Base-by-base conservation (phyloP, 2,797 vertebrate genomes). In the Gadopsis marmoratus region DNA sequence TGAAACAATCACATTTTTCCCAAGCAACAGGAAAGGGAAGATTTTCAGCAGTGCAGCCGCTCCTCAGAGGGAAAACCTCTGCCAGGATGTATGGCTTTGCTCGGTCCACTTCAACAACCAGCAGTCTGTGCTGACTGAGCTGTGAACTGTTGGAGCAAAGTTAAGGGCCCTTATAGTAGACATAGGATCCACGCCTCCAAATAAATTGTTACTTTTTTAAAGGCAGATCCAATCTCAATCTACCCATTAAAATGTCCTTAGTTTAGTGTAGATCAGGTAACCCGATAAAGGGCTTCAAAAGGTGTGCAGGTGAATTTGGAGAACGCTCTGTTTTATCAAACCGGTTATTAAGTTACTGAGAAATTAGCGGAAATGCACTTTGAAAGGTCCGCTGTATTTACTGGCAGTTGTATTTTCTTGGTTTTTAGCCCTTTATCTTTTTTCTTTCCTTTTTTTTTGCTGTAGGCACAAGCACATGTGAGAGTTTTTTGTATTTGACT, bases 401-500 rank as follows among this genome's bases (percentile, higher is more conserved):
- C 87, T 86, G 83, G 87, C 93, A 90, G 89, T 93, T 93, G 93
- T 95, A 87, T 94, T 93, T 94, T 92, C 79, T 91, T 93, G 86
- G 91, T 92, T 93, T 94, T 79, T 85, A 85, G 88, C 78, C 82
- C 75, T 71, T 87, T 69, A 72, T 26, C 72, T 71, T 71, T 69
- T 74, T 26, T 76, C 26, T 86, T 26, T 26, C 26, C 26, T 26
- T 26, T 26, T 26, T 87, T 93, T 94, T 92, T 93, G 90, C 91
- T 91, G 80, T 93, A 92, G 91, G 91, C 88, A 90, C 94, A 95
- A 94, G 95, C 95, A 95, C 94, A 96, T 94, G 95, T 96, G 93
- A 94, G 91, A 93, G 87, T 93, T 95, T 26, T 96, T 96, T 96
- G 95, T 96, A 96, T 94, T 95, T 96, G 94, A 96, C 94, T 95